A percentile compares a stretch with the other conserved stretches of the same genome.
Conservation (phyloP, 2,797 vertebrate genomes). For the Myotis planiceps region DNA sequence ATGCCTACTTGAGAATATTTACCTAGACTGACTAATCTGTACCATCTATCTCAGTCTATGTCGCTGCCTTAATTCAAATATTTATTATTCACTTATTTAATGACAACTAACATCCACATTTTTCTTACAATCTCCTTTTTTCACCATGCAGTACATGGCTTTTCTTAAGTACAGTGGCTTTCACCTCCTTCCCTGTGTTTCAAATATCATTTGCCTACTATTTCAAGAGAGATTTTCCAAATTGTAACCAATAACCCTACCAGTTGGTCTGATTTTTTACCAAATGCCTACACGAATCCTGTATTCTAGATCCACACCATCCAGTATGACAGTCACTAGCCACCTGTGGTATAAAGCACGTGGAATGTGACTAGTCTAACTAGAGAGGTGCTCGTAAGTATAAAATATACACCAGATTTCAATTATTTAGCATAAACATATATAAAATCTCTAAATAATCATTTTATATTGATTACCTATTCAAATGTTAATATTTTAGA, state of each 20-base stretch:
- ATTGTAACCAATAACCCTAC: not conserved
- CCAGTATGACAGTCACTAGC: not conserved
- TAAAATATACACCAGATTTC: not conserved
- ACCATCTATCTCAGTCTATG: not conserved
- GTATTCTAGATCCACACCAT: not conserved
- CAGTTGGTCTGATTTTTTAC: not conserved
- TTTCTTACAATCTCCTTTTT: not conserved
- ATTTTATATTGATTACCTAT: not conserved
- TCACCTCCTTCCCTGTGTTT: not conserved
- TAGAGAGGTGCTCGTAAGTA: not conserved
- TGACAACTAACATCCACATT: not conserved
- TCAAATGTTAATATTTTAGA: not conserved
- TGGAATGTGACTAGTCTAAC: not conserved
- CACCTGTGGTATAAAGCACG: not conserved
- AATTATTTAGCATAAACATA: not conserved
- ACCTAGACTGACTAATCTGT: not conserved
- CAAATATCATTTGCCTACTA: not conserved
- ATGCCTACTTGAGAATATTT: slow-evolving; percentile 32
- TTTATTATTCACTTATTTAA: slow-evolving; percentile 11
- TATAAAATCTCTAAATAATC: not conserved
- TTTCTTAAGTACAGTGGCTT: not conserved
- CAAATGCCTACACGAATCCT: not conserved
- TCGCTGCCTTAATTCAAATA: not conserved
- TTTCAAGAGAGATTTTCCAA: not conserved
- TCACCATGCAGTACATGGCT: not conserved